These are phyloP conservation scores for Erebia aethiops DNA, from an alignment of 2,888 invertebrate species.

Conservation along the genomic window DNA sequence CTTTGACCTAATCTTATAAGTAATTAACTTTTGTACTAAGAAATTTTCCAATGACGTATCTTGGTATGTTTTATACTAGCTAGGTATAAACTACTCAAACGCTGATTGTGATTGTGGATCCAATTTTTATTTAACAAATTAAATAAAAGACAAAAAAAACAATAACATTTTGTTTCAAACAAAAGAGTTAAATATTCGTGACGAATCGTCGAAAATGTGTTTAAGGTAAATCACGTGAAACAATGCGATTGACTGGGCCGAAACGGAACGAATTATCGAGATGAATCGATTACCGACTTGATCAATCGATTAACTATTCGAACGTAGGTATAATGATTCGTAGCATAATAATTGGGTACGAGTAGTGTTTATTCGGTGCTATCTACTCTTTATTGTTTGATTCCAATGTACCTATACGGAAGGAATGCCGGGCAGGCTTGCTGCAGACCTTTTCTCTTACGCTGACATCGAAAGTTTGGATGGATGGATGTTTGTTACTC, in stretches of 20 bases:
- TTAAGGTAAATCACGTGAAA: slow-evolving; percentile 30
- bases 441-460: too few species aligned
- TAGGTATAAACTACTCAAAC: background rate
- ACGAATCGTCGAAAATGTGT: slow-evolving; percentile 31
- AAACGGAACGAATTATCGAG: slow-evolving; percentile 42
- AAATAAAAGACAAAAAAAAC: background rate
- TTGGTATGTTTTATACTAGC: background rate
- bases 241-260: slow-evolving; percentile 36
- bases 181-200: slow-evolving; percentile 14
- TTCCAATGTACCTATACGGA: too few species aligned
- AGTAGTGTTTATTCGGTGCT: background rate
- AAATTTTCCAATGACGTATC: too few species aligned
- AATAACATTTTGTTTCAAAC: background rate
- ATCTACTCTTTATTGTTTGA: too few species aligned
- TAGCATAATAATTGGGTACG: slow-evolving; percentile 9
- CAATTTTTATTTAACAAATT: slow-evolving; percentile 12
- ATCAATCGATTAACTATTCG: slow-evolving; percentile 37
- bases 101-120: slow-evolving; percentile 3
- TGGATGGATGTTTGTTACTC: too few species aligned
- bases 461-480: too few species aligned
- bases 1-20: too few species aligned
- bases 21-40: too few species aligned
- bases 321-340: slow-evolving; percentile 32
- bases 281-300: slow-evolving; percentile 43
- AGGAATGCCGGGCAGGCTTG: too few species aligned